Base-by-base conservation (phyloP, 2,888 invertebrate species). In the Schizaphis graminum region DNA sequence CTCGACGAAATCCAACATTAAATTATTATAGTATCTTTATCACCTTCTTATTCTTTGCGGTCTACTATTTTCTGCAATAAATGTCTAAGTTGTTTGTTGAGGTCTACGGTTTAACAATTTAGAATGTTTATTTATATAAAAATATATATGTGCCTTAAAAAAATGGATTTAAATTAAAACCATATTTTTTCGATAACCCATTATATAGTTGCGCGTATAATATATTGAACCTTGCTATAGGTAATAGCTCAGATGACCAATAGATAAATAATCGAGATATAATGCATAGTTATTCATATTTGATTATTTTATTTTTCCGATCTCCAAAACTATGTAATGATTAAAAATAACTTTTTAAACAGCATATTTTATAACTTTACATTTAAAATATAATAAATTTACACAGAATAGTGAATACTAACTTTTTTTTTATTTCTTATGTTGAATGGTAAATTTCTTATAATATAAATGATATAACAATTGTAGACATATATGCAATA, bases 11-110 rank as follows among this genome's bases (percentile, higher is more conserved):
- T 85, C 13, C 47, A 24, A 61, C 24, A 35, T 91, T 92, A 92
- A 86, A 87, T 35, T 41, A 57, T 57, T 88, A 88, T 84, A 41
- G n/a, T 90, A 61, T 61, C 90, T n/a, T 35, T 47, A 85, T 28
- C 44, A 85, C 77, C 8, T 77, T 35, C 77, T 77, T 77, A 35
- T 35, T 77, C 8, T 35, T 3, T 41, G 21, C 35, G 35, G 77
- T 35, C 16, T 35, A 21, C 21, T 2, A 35, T 77, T 77, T 77
- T 77, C 21, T 21, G 8, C 21, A 77, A 21, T 77, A 67, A 21
- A 77, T 77, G 7, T 21, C 8, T 35, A n/a, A n/a, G 28, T 24
- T 77, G 21, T 77, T 77, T 21, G 2, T 77, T 24, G 35, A 77
- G 0, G 2, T 77, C 8, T 35, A 77, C 21, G 3, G 2, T 77